phyloP scores from a whole-genome alignment of 2,797 vertebrate genomes.

The Sarcoramphus papa region DNA sequence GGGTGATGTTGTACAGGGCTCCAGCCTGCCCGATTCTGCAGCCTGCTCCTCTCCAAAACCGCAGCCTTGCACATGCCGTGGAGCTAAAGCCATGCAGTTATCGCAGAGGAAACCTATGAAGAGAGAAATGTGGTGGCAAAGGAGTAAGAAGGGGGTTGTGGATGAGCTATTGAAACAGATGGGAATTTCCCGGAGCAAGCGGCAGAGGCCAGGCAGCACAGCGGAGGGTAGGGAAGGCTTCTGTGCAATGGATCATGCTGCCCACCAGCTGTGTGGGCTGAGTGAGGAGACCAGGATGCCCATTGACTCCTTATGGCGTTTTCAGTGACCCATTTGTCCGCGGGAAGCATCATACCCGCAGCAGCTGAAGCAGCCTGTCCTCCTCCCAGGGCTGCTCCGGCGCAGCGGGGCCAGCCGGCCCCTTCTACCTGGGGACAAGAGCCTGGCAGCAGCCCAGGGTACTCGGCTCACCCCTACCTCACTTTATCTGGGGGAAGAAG shows the following conservation, averaged over 20 bases:
- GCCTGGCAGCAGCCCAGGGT: neutral
- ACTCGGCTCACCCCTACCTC: neutral
- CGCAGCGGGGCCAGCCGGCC: neutral
- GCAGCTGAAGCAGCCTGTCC: conserved; percentile 29
- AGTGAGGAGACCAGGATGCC: neutral
- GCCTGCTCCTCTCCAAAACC: neutral
- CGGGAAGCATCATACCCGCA: neutral
- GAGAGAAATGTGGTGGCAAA: neutral
- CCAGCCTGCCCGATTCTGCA: neutral
- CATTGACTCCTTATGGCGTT: conserved; percentile 17
- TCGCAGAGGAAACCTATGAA: neutral
- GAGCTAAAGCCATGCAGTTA: neutral
- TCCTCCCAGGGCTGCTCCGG: neutral
- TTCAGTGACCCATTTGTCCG: conserved; percentile 33
- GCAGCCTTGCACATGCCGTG: neutral
- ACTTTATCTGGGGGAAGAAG: neutral
- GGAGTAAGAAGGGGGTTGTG: neutral
- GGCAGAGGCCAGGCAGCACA: neutral
- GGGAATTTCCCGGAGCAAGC: neutral
- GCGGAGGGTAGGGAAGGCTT: neutral
- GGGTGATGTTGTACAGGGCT: neutral
- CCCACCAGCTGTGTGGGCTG: conserved; percentile 40
- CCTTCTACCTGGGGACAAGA: neutral
- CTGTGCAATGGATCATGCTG: neutral
- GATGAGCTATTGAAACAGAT: neutral